Evolutionary conservation across 1,140 invertebrate genomes (phyloP).

Genomic region (Zelostemma sp.): DNA sequence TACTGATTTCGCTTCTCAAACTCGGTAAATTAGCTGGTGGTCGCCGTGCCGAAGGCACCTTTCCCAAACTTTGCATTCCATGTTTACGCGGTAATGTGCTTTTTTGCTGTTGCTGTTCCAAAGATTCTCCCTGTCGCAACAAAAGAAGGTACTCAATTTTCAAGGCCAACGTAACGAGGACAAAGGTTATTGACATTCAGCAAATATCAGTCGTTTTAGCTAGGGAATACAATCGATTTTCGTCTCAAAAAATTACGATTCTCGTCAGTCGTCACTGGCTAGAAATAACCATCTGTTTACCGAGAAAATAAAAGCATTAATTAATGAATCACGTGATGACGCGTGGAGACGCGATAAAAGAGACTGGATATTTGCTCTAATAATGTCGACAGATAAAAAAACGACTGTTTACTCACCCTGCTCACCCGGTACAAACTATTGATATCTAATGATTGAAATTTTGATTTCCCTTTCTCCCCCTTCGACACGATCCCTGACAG

Average conservation of each 20-base stretch:
- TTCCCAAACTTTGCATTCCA: slow-evolving; percentile 98
- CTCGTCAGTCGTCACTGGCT: too few relatives aligned
- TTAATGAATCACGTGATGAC: background rate
- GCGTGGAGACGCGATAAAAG: too few relatives aligned
- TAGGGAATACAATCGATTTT: background rate
- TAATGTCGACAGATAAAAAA: too few relatives aligned
- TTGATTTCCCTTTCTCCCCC: slow-evolving; percentile 95
- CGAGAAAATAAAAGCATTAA: background rate
- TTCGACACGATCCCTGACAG: slow-evolving; percentile 83
- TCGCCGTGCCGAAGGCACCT: slow-evolving; percentile 94
- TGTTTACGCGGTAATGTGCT: slow-evolving; percentile 93
- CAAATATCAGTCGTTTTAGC: too few relatives aligned
- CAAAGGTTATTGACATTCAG: too few relatives aligned
- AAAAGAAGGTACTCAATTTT: too few relatives aligned
- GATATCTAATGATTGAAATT: slow-evolving; percentile 96
- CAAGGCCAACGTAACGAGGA: too few relatives aligned
- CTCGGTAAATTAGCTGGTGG: slow-evolving; percentile 97
- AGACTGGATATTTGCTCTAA: too few relatives aligned
- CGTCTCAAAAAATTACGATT: too few relatives aligned
- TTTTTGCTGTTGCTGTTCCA: slow-evolving; percentile 87
- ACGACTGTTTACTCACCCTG: slow-evolving; percentile 83
- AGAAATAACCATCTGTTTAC: too few relatives aligned
- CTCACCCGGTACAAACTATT: slow-evolving; percentile 94
- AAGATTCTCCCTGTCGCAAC: slow-evolving; percentile 82
- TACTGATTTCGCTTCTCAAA: slow-evolving; percentile 93